Evolutionary conservation across 2,113 vertebrate species (phyloP), one percentile per base, ranked within the genome.

Genomic region (Panthera tigris): DNA sequence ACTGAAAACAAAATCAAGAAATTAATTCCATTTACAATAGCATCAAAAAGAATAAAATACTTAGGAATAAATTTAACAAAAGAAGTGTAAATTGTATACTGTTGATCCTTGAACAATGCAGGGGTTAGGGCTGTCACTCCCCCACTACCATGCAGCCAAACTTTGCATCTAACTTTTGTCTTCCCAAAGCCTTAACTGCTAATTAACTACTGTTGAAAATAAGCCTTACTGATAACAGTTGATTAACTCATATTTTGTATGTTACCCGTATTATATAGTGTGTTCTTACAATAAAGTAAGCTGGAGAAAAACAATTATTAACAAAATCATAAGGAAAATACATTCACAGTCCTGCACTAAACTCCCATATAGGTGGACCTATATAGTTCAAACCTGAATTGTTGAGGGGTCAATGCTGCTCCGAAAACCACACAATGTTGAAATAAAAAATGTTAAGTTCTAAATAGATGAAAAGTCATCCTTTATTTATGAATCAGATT

Each of bases 401-500:
- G 27, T 78, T 29, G 41, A 78, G 27, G 74, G 27, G 74, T 78
- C 41, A 31, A 45, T 9, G 29, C 41, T 78, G 48, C 48, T 69
- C n/a, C 74, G 39, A 96, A 95, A 96, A 50, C 45, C 39, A 66
- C 74, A 88, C 7, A 36, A 33, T 68, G 18, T 50, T 71, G 45
- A 83, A 96, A 91, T 45, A 96, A 90, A 65, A 86, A 87, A 84
- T 39, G 66, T 71, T 36, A 48, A 89, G n/a, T 45, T 5, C 29
- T 79, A 79, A 65, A 68, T 84, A 90, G 55, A 83, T 36, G 18
- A 69, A 87, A 93, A 83, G 18, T 48, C 39, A 92, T 41, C 15
- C 57, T 39, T 65, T 65, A 27, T 39, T 93, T 55, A 74, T 39
- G n/a, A 21, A 81, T 5, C 63, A 18, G 31, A 61, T 61, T 61